A percentile compares a stretch with the other conserved stretches of the same genome.
phyloP scores from a whole-genome alignment of 2,113 vertebrate species.

The Chiloscyllium plagiosum region DNA sequence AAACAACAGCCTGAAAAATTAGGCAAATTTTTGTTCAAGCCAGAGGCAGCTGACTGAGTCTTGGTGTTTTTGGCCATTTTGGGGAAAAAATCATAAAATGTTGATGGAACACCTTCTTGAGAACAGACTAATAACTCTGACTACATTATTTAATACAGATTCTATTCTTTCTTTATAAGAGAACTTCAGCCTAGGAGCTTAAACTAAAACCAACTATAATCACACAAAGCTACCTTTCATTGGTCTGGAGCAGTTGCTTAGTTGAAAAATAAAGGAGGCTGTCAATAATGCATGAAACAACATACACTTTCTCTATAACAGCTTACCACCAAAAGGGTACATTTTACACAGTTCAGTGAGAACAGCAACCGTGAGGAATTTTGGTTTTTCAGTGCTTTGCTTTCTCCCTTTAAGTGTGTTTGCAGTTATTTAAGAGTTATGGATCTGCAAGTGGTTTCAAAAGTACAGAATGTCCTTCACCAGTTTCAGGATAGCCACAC shows the following conservation, averaged over 20 bases:
- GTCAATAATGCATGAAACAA: conserved; percentile 20
- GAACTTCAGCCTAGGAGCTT: background rate
- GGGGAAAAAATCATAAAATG: background rate
- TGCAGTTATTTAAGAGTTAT: background rate
- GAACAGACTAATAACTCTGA: background rate
- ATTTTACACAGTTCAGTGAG: conserved; percentile 1
- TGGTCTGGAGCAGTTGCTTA: background rate
- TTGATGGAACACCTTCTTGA: background rate
- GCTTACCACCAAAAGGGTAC: background rate
- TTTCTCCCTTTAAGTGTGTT: background rate
- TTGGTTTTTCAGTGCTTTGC: background rate
- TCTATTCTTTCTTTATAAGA: background rate
- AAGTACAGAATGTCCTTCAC: conserved; percentile 24
- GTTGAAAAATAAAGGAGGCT: background rate
- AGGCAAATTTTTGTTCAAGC: background rate
- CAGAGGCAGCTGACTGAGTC: background rate
- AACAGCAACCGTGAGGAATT: background rate
- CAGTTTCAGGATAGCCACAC: background rate
- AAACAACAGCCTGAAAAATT: background rate
- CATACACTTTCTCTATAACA: background rate
- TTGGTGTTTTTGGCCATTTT: background rate
- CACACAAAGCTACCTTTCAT: conserved; percentile 5
- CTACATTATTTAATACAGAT: background rate
- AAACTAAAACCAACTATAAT: background rate
- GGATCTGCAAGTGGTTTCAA: background rate